phyloP scores from a whole-genome alignment of 2,113 vertebrate genomes.

The Malurus elegans region DNA sequence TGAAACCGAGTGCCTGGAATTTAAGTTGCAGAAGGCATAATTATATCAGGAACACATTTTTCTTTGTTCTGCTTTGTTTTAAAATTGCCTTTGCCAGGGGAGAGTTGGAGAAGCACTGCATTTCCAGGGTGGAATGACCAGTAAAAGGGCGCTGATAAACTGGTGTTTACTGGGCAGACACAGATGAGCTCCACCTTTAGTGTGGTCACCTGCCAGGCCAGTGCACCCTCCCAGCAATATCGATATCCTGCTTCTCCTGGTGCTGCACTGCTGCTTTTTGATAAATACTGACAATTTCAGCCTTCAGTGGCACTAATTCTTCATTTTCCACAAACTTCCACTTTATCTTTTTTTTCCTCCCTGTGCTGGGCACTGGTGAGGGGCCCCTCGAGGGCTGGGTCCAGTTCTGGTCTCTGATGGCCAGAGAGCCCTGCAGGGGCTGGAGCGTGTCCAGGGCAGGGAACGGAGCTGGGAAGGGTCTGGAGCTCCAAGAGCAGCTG shows the following conservation, averaged over 20 bases:
- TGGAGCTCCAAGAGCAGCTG: no score
- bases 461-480: neutral
- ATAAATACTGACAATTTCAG: neutral
- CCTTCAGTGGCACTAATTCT: neutral
- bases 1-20: slow-evolving; percentile 73
- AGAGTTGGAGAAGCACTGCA: neutral
- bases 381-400: neutral
- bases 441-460: neutral
- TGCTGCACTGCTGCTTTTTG: neutral
- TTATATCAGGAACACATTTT: slow-evolving; percentile 66
- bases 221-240: neutral
- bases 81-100: slow-evolving; percentile 5
- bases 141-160: neutral
- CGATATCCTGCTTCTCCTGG: neutral
- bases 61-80: slow-evolving; percentile 63
- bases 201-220: neutral
- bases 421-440: neutral
- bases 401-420: neutral
- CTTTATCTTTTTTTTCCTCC: neutral
- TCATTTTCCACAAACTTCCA: neutral
- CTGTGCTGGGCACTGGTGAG: neutral
- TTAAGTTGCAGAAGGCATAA: slow-evolving; percentile 71
- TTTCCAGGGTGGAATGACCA: neutral
- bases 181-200: neutral
- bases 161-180: neutral